Conservation (phyloP, 2,113 vertebrate species). For the Acrocephalus kingi region DNA sequence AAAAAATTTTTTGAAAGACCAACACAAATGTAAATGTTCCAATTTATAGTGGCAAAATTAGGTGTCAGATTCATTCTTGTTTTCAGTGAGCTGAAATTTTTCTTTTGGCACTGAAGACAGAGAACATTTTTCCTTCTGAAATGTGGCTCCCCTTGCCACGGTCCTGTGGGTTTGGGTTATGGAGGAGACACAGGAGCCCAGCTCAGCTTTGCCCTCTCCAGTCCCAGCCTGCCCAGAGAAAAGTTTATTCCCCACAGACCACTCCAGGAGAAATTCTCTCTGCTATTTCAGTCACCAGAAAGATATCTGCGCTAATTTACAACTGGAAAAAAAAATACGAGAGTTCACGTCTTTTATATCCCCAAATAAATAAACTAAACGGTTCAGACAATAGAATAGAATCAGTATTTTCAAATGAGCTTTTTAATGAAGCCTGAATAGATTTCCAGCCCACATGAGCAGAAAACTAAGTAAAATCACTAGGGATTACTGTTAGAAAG, state of each 20-base stretch:
- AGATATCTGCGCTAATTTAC: neutral
- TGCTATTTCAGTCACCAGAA: neutral
- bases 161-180: neutral
- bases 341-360: neutral
- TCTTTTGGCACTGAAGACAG: neutral
- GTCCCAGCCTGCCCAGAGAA: neutral
- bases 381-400: neutral
- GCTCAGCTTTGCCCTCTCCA: neutral
- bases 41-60: slow-evolving; percentile 46
- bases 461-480: slow-evolving; percentile 20
- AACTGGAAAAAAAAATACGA: neutral
- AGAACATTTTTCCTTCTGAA: neutral
- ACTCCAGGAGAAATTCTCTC: neutral
- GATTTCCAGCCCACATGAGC: neutral
- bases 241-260: neutral
- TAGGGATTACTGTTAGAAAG: neutral
- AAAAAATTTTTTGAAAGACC: neutral
- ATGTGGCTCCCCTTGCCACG: accelerated
- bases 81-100: neutral
- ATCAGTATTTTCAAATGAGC: neutral
- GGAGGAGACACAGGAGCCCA: neutral
- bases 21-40: slow-evolving; percentile 45
- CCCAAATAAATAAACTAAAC: neutral
- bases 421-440: slow-evolving; percentile 6
- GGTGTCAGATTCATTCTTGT: slow-evolving; percentile 7